These are phyloP conservation scores for Callithrix jacchus DNA, from an alignment of 2,113 vertebrate genomes.

Conservation along the genomic window DNA sequence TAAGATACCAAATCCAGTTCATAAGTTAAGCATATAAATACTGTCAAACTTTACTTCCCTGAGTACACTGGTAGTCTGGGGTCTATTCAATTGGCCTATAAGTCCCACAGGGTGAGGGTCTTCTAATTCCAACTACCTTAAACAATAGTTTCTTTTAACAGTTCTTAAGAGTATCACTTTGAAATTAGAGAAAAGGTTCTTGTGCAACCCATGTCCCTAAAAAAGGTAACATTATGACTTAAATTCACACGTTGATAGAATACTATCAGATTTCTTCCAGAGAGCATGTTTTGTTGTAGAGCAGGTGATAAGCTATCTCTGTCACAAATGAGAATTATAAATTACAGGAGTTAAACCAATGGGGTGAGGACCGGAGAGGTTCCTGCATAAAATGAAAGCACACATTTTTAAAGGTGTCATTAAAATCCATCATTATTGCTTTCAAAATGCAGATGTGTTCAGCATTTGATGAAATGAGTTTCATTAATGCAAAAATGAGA, in stretches of 20 bases:
- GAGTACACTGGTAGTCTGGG: not conserved
- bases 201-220: conserved; percentile 6
- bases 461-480: conserved; percentile 25
- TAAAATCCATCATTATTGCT: conserved; percentile 18
- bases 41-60: not conserved
- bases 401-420: conserved; percentile 5
- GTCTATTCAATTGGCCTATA: not conserved
- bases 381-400: conserved; percentile 28
- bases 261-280: conserved; percentile 56
- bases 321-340: conserved; percentile 23
- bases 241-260: conserved; percentile 24
- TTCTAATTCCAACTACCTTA: conserved; percentile 1
- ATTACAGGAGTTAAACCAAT: not conserved
- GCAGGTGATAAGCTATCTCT: not conserved
- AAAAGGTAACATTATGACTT: conserved; percentile 46
- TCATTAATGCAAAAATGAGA: conserved; percentile 11
- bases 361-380: not conserved
- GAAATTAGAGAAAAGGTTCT: conserved; percentile 28
- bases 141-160: conserved; percentile 47
- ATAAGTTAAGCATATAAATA: not conserved
- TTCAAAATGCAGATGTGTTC: conserved; percentile 37
- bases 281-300: not conserved
- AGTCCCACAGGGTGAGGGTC: not conserved
- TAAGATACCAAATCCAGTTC: conserved; percentile 10
- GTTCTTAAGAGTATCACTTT: conserved; percentile 42